Conservation (phyloP, 2,888 invertebrate genomes). For the Thelaira solivaga region DNA sequence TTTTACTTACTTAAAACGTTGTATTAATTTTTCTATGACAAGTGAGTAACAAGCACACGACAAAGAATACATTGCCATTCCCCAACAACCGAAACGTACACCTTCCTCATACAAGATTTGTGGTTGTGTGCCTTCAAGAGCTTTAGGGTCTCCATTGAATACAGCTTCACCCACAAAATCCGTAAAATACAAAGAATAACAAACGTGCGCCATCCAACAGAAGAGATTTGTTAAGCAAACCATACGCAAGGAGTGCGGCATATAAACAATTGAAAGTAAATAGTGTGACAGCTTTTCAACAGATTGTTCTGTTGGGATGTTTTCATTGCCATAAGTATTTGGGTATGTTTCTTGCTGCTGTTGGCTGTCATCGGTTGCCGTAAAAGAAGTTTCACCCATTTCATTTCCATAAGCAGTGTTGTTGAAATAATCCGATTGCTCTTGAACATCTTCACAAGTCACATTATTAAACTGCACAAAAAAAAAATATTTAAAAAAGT, state of each 20-base stretch:
- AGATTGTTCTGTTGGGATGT: slow-evolving; percentile 59
- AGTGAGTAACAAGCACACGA: slow-evolving; percentile 96
- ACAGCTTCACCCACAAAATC: slow-evolving; percentile 84
- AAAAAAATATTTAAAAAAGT: slow-evolving; percentile 6
- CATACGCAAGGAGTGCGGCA: slow-evolving; percentile 91
- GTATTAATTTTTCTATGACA: slow-evolving; percentile 90
- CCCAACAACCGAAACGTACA: slow-evolving; percentile 96
- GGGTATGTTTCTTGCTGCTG: slow-evolving; percentile 14
- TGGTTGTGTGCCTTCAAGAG: slow-evolving; percentile 81
- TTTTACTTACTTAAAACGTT: slow-evolving; percentile 81
- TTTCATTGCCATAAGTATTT: slow-evolving; percentile 10
- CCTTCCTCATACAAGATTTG: slow-evolving; percentile 90
- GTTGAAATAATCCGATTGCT: slow-evolving; percentile 59
- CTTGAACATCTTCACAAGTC: slow-evolving; percentile 52
- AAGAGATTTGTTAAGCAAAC: slow-evolving; percentile 95
- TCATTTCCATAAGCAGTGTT: slow-evolving; percentile 53
- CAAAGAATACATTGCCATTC: slow-evolving; percentile 97
- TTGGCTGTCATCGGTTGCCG: neutral
- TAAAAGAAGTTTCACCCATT: slow-evolving; percentile 64
- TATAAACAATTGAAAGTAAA: slow-evolving; percentile 91
- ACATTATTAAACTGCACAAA: slow-evolving; percentile 58
- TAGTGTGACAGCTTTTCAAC: slow-evolving; percentile 84
- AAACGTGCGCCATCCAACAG: slow-evolving; percentile 99
- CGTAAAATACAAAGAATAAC: slow-evolving; percentile 97
- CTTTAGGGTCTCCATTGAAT: slow-evolving; percentile 79